Evolutionary conservation across 2,888 invertebrate genomes (phyloP), one percentile per base, ranked within the genome.

Genomic region (Drosophila stalkeri): DNA sequence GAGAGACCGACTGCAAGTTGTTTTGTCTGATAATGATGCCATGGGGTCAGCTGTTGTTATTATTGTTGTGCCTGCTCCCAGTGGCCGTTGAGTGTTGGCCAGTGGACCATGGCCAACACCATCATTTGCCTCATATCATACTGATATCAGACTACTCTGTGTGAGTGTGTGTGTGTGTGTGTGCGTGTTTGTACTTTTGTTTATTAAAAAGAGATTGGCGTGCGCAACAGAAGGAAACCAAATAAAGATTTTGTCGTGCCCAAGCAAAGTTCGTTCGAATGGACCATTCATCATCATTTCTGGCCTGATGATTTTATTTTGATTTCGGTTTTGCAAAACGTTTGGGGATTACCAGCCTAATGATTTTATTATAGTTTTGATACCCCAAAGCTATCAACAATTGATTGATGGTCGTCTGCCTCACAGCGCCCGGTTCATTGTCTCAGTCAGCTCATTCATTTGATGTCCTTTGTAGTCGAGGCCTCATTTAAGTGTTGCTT

Each of bases 301-400:
- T 73, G 73, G 80, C 54, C 87, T 74, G 88, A 89, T 84, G 84
- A 86, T 84, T 84, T 84, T 84, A 84, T 84, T 84, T 86, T 84
- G 84, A 89, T 89, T 83, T 89, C 61, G 79, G 60, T 59, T 55
- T 43, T 46, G 77, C 62, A 65, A 65, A 87, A 77, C 85, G 85
- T 77, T 87, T 69, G 70, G 85, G 89, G 86, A 87, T 85, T 85
- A 89, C 89, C 74, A 71, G 80, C 54, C 88, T 89, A 85, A 86
- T 86, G 85, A 87, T 87, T 86, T 87, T 86, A 85, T 86, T 89
- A 86, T 86, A 89, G 89, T 89, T 89, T 72, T 71, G 71, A 80
- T 89, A 72, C 69, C 70, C 68, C 55, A 68, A 39, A 68, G 73
- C 64, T 61, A 68, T 59, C 51, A 64, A 51, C 46, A 72, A 57